phyloP scores from a whole-genome alignment of 2,888 invertebrate genomes.

The Lasioglossum vierecki region DNA sequence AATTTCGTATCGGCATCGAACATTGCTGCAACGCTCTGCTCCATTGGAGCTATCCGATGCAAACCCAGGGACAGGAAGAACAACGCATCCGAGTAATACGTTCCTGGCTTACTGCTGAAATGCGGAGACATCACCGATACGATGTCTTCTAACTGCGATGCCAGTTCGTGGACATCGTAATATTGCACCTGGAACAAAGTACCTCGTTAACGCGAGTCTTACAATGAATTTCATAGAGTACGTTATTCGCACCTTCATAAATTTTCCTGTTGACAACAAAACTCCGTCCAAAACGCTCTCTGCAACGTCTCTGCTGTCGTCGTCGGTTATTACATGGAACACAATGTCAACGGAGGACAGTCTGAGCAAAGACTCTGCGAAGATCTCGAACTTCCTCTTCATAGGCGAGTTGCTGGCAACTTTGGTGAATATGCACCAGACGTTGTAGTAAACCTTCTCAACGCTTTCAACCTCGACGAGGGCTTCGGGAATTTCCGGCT shows the following conservation, averaged over 20 bases:
- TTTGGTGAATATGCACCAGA: constrained; percentile 87
- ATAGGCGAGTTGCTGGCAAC: constrained; percentile 85
- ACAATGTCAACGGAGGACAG: constrained; percentile 85
- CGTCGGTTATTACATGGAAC: constrained; percentile 88
- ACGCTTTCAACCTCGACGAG: constrained; percentile 17
- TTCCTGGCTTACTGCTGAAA: constrained; percentile 89
- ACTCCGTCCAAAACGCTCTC: constrained; percentile 84
- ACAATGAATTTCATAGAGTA: background rate
- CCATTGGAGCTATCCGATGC: constrained; percentile 87
- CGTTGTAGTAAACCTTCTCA: constrained; percentile 80
- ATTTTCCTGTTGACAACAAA: constrained; percentile 77
- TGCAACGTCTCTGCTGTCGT: constrained; percentile 86
- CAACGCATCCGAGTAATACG: constrained; percentile 91
- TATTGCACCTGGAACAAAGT: constrained; percentile 84
- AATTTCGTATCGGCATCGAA: constrained; percentile 92
- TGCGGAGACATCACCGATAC: constrained; percentile 88
- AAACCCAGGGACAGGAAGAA: constrained; percentile 92
- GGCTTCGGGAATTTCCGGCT: background rate
- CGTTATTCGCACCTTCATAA: constrained; percentile 81
- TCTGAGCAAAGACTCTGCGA: constrained; percentile 85
- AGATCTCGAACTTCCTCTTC: constrained; percentile 85
- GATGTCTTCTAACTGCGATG: constrained; percentile 86
- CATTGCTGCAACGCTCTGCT: constrained; percentile 88
- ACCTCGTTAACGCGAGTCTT: background rate
- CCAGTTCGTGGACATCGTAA: constrained; percentile 87